phyloP scores from a whole-genome alignment of 2,113 vertebrate genomes.

The Polypterus bichir region DNA sequence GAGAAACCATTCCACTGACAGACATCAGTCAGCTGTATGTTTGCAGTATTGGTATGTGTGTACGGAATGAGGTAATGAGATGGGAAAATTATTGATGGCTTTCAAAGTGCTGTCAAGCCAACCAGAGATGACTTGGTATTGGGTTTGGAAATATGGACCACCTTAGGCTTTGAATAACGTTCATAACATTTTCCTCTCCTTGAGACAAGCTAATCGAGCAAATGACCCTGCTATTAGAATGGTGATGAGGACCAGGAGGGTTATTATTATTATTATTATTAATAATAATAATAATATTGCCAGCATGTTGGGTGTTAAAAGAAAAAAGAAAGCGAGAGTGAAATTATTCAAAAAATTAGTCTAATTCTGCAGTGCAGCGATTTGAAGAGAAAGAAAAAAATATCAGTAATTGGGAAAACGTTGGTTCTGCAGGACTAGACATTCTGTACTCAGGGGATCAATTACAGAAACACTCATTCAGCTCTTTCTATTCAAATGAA shows the following conservation, averaged over 20 bases:
- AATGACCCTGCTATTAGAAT: no score
- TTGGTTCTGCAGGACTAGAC: slow-evolving; percentile 66
- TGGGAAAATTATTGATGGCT: slow-evolving; percentile 1
- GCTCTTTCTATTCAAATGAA: slow-evolving; percentile 83
- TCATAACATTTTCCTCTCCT: neutral
- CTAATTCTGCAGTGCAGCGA: slow-evolving; percentile 70
- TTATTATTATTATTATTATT: no score
- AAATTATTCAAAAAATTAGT: slow-evolving; percentile 18
- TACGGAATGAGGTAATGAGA: slow-evolving; percentile 1
- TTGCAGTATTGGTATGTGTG: neutral
- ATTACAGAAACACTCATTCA: slow-evolving; percentile 84
- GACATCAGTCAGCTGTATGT: neutral
- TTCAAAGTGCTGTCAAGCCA: slow-evolving; percentile 1
- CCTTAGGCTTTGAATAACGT: neutral
- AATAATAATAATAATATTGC: neutral
- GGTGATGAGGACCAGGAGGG: no score
- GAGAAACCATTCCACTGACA: neutral
- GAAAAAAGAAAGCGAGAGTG: slow-evolving; percentile 2
- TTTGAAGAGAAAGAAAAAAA: slow-evolving; percentile 38
- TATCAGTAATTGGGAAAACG: slow-evolving; percentile 61
- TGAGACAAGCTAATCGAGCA: no score
- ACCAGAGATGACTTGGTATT: slow-evolving; percentile 3
- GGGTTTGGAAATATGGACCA: neutral
- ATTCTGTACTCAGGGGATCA: slow-evolving; percentile 71
- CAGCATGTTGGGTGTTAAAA: slow-evolving; percentile 4